phyloP scores from a whole-genome alignment of 2,113 vertebrate species.

The Mus pahari region DNA sequence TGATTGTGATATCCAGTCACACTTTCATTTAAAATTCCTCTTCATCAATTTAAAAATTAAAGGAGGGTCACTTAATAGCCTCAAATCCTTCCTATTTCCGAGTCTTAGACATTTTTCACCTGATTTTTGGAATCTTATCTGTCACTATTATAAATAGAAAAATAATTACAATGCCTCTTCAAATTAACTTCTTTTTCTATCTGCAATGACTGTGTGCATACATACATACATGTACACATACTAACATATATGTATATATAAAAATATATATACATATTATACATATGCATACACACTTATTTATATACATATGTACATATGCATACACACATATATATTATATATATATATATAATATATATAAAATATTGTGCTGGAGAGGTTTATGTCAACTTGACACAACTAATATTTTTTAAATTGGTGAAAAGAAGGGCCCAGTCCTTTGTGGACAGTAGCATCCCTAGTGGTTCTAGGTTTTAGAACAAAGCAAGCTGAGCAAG shows the following conservation, averaged over 20 bases:
- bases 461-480: not conserved
- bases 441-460: not conserved
- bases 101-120: not conserved
- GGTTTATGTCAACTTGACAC: not conserved
- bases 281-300: too few species aligned
- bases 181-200: constrained; percentile 20
- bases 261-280: too few species aligned
- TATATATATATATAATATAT: too few species aligned
- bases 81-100: constrained; percentile 26
- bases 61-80: not conserved
- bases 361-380: not conserved
- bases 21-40: not conserved
- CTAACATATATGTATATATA: too few species aligned
- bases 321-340: too few species aligned
- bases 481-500: not conserved
- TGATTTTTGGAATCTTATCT: constrained; percentile 9
- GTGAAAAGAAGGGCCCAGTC: not conserved
- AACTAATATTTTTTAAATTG: not conserved
- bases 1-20: not conserved
- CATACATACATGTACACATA: too few species aligned
- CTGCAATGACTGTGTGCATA: not conserved
- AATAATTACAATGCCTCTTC: constrained; percentile 7
- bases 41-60: constrained; percentile 44
- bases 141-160: constrained; percentile 48
- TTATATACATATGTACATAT: too few species aligned